Evolutionary conservation across 2,888 invertebrate genomes (phyloP), one percentile per base, ranked within the genome.

Genomic region (Gonocerus acuteangulatus): DNA sequence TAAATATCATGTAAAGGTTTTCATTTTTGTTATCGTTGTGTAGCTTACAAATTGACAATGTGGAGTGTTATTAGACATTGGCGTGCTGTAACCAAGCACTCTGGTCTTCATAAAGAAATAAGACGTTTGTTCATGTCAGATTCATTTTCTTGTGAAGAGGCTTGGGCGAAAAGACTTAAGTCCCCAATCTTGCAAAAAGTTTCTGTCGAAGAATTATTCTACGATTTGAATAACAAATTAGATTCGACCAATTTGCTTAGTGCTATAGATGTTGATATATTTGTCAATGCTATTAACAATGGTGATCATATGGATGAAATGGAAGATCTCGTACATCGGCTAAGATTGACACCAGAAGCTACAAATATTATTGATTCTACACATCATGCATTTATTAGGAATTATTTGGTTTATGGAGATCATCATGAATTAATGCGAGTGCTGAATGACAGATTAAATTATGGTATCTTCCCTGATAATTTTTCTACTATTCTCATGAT

Each of bases 391-490:
- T 80, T 89, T 22, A 76, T 92, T 4, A 78, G 86, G 67, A 78
- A 78, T 68, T 80, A 80, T 61, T 68, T 83, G 1, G 75, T 79
- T 48, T 73, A 74, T 68, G 80, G 79, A 7, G 76, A 81, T 66
- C 73, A 78, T n/a, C 79, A 82, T 15, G 82, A 85, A 59, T 75
- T 95, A 13, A 71, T 92, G 0, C 76, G 80, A 15, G 78, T 93
- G 6, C 76, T 96, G 48, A 82, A 86, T 70, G 87, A 95, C 72
- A 84, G 90, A 59, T 73, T 89, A 15, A 86, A 87, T 71, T 96
- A 87, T 77, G 97, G 97, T 1, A 75, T 97, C 32, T 95, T 95
- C 72, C 81, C 92, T n/a, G 93, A 96, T 75, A 74, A 82, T 63
- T 87, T 84, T 68, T 79, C 82, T 27, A 85, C 85, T 7, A 92